Base-by-base conservation (phyloP, 2,888 invertebrate species). In the Eilema griseolum region DNA sequence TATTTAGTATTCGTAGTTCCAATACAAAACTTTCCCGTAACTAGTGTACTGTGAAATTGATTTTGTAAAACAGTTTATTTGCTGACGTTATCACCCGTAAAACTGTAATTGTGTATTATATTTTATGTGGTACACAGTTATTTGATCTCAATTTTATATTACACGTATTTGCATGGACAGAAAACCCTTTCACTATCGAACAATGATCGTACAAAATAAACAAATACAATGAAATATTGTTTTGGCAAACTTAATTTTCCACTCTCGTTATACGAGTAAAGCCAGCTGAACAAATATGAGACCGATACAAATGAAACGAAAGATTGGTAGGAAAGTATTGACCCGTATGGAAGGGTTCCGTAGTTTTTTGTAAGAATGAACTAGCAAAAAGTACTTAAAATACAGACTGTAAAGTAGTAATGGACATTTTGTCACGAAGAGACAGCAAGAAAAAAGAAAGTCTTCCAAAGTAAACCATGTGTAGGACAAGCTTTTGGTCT, bases 211-310 rank as follows among this genome's bases (percentile, higher is more conserved):
- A 71, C 56, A 31, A 65, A 61, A 65, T 68, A 65, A 67, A 73
- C 62, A 57, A 68, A 68, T 62, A 14, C 59, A 33, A 62, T 46
- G 28, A 20, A 66, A 70, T 70, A 61, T 74, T 73, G 65, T 71
- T 77, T 66, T 67, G 60, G 56, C 24, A 67, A 70, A 72, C 71
- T 69, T 69, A 68, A 77, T 79, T 74, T 79, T 24, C 12, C 61
- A 63, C 61, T 56, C 67, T 68, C 73, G 73, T 71, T 75, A 68
- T 56, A 64, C 61, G 64, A 70, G 37, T 72, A 68, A 69, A 80
- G 71, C 71, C 77, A 67, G 68, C 69, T 80, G 73, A 61, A 69
- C 71, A 80, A 82, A 82, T 75, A 75, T 76, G 69, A 62, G 59
- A 14, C 64, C 46, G 46, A 71, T 61, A 70, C 74, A 82, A 79